Conservation (phyloP, 2,888 invertebrate genomes). For the Drosophila hawaiiensis region DNA sequence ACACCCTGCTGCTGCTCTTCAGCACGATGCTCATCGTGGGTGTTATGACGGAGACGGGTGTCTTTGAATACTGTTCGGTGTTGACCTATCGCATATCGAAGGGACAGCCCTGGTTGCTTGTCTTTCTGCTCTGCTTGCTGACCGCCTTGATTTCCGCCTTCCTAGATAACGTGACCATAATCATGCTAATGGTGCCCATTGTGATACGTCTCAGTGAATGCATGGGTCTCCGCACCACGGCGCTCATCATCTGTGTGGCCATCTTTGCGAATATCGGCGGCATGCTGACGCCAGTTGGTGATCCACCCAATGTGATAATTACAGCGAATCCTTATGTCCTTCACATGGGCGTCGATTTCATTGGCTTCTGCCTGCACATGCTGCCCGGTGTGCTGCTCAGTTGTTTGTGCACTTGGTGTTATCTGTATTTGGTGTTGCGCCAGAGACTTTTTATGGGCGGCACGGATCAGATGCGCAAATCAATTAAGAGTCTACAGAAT, state of each 20-base stretch:
- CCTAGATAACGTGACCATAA: conserved; percentile 92
- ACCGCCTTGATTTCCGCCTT: conserved; percentile 89
- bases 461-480: conserved; percentile 89
- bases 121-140: conserved; percentile 89
- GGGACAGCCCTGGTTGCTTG: conserved; percentile 89
- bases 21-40: conserved; percentile 93
- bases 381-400: conserved; percentile 87
- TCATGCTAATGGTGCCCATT: conserved; percentile 90
- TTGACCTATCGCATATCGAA: conserved; percentile 88
- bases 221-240: conserved; percentile 93
- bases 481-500: conserved; percentile 93
- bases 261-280: conserved; percentile 96
- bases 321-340: conserved; percentile 69
- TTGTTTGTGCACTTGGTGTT: conserved; percentile 87
- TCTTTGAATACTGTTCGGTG: conserved; percentile 91
- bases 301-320: conserved; percentile 89
- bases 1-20: conserved; percentile 89
- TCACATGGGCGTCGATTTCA: conserved; percentile 89
- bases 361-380: conserved; percentile 92
- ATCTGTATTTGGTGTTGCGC: conserved; percentile 89
- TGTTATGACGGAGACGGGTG: conserved; percentile 90
- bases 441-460: conserved; percentile 88
- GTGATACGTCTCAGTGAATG: conserved; percentile 94
- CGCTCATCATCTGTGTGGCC: conserved; percentile 93
- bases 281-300: conserved; percentile 95